Percentiles rank a stretch among this genome's conserved stretches.
These are phyloP conservation scores for Alauda arvensis DNA, from an alignment of 2,797 vertebrate species.

Conservation along the genomic window DNA sequence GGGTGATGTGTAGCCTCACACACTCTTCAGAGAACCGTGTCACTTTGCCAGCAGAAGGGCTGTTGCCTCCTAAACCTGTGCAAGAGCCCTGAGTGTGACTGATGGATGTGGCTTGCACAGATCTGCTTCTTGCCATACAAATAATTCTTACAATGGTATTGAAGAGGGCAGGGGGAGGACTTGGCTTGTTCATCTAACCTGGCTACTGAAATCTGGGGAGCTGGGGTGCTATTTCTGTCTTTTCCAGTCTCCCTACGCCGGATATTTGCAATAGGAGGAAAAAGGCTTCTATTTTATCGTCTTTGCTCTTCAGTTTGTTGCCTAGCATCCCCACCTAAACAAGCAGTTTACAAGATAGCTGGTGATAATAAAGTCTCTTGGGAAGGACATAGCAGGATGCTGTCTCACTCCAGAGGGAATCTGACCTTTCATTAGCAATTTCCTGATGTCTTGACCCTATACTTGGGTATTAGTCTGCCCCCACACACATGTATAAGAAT, in stretches of 20 bases:
- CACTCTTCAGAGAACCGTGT: rapidly evolving
- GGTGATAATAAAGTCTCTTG: neutral
- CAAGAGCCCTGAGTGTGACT: neutral
- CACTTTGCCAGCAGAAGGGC: neutral
- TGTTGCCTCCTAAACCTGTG: neutral
- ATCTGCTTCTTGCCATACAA: neutral
- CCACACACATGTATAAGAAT: neutral
- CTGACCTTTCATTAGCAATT: neutral
- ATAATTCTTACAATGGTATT: neutral
- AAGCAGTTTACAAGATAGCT: neutral
- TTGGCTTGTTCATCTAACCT: neutral
- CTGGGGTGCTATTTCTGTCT: neutral
- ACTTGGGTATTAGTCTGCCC: neutral
- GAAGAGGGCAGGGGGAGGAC: neutral
- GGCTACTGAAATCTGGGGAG: neutral
- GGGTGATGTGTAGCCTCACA: neutral
- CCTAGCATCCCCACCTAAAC: neutral
- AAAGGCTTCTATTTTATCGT: neutral
- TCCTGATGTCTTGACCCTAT: neutral
- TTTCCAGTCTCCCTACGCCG: neutral
- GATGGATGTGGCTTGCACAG: neutral
- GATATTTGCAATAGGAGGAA: neutral
- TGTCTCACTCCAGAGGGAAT: neutral
- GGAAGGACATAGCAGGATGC: neutral
- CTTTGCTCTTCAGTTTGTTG: neutral